Evolutionary conservation across 2,888 invertebrate genomes (phyloP), one percentile per base, ranked within the genome.

Genomic region (Euzophera pinguis): DNA sequence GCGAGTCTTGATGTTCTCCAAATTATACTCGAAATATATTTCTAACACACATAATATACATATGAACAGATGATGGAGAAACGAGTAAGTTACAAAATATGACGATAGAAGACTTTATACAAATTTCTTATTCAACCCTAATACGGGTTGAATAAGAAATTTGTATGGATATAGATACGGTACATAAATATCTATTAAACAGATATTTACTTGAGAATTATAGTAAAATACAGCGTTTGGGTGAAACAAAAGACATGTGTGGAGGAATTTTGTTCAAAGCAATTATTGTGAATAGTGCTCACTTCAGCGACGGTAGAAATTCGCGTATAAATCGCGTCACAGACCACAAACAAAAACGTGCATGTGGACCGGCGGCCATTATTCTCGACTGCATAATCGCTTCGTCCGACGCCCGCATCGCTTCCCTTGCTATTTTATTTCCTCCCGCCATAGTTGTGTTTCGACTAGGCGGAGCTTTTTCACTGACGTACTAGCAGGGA

Each of bases 331-430:
- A 90, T 90, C 88, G 89, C 89, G 87, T 89, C 90, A 87, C 85
- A 87, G 87, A 86, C 89, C 90, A 87, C 90, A 89, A 90, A 90
- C 89, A 89, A 89, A 90, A 89, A 88, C 88, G 89, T 88, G 84
- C 87, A 90, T 86, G 89, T 85, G 86, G 89, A 88, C 86, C 84
- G 84, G 81, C 83, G 79, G 77, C 89, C 88, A 90, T 89, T 90
- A 90, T 89, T 90, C 87, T 90, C 88, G 83, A 87, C 89, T 88
- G 89, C 88, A 90, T 90, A 90, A 90, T 90, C 89, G 89, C 86
- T 87, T 84, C 89, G 89, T 89, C 88, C 88, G 82, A 86, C 87
- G 84, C 86, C 87, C 88, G 89, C 88, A 87, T 85, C 87, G 89
- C 80, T 88, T 86, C 86, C 86, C 85, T 79, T 74, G 80, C 88